A percentile compares a stretch with the other conserved stretches of the same genome.
These are phyloP conservation scores for Cyphomyrus plagiostoma DNA, from an alignment of 2,113 vertebrate genomes.

Conservation along the genomic window DNA sequence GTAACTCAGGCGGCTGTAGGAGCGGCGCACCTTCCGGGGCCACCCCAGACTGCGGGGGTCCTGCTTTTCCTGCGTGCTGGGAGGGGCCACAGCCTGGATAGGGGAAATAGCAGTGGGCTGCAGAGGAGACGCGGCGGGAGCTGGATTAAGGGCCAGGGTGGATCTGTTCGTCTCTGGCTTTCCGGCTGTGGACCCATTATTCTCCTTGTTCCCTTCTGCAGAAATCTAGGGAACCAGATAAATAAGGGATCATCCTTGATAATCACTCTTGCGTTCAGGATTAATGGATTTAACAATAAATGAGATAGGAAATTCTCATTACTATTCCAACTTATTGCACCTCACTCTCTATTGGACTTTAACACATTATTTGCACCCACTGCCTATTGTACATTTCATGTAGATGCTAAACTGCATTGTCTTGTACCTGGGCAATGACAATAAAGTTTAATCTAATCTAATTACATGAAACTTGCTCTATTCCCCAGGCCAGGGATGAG, in stretches of 20 bases:
- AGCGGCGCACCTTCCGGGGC: conserved; percentile 74
- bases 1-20: conserved; percentile 68
- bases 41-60: conserved; percentile 53
- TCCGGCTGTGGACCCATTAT: conserved; percentile 30
- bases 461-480: background rate
- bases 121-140: background rate
- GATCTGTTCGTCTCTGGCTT: conserved; percentile 35
- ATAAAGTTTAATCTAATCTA: too few relatives aligned
- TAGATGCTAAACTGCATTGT: too few relatives aligned
- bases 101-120: conserved; percentile 47
- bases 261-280: background rate
- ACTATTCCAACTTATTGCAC: too few relatives aligned
- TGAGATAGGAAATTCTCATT: background rate
- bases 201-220: conserved; percentile 55
- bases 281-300: background rate
- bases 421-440: too few relatives aligned
- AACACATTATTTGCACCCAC: too few relatives aligned
- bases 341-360: too few relatives aligned
- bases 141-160: conserved; percentile 29
- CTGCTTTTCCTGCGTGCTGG: background rate
- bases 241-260: background rate
- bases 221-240: conserved; percentile 24
- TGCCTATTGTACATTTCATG: too few relatives aligned
- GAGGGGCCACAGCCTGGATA: conserved; percentile 41
- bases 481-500: background rate